Evolutionary conservation across 2,797 vertebrate genomes (phyloP), one percentile per base, ranked within the genome.

Genomic region (Falco columbarius): DNA sequence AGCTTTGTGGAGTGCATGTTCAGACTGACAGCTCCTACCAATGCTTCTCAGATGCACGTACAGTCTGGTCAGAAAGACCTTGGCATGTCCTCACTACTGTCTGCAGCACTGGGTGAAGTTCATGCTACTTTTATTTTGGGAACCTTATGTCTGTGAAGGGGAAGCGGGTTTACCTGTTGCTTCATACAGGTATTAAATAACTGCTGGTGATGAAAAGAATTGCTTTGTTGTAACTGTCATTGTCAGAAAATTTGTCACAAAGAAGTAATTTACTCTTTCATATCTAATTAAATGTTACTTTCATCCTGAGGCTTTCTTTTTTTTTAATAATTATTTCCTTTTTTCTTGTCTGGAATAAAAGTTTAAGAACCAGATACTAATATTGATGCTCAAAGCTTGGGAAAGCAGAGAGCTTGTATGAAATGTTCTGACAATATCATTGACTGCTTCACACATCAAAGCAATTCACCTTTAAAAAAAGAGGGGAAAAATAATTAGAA

Each of bases 371-470:
- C 15, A 67, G 66, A 77, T 89, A 79, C 38, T 58, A 73, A 38
- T 70, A 84, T 47, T 87, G 84, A 68, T 92, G 75, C 65, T 93
- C 62, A 92, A 80, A 30, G 23, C 81, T 51, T 76, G 63, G 63
- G 40, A 54, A 89, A 89, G 71, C 17, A 4, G 66, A 84, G 63
- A 68, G 47, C 34, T 89, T 38, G 13, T 42, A 26, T 49, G 47
- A 84, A 92, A 61, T 87, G 23, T 86, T 95, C 84, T 89, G 80
- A 68, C 73, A 90, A 3, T 84, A 75, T 96, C 54, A 61, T 29
- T 88, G 81, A 75, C 76, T 77, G 49, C 84, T 92, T 92, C 73
- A 84, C 68, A 91, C 71, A 84, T 93, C 68, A 82, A 73, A 90
- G 81, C 55, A 68, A 83, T 82, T 87, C 2, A 61, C 82, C 70